Evolutionary conservation across 2,797 vertebrate species (phyloP), one percentile per base, ranked within the genome.

Genomic region (Mus spretus): DNA sequence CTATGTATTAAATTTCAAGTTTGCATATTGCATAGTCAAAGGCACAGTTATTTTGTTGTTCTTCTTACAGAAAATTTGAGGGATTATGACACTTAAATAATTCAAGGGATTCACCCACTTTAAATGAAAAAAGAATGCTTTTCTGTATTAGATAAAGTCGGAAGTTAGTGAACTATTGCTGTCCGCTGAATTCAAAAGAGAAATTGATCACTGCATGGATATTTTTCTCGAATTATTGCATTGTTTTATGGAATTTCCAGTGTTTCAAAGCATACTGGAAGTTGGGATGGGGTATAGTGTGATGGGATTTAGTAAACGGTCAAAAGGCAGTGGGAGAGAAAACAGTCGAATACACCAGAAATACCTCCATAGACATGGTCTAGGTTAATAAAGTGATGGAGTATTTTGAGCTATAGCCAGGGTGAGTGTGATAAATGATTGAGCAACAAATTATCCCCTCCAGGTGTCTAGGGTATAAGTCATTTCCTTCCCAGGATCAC

Each of bases 191-290:
- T 70, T 88, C 7, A 47, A 89, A 96, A 80, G 53, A 81, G 82
- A 92, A 89, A 40, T 74, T 44, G 90, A 85, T 86, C n/a, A 12
- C 34, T 95, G 7, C 74, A 74, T 86, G 59, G 9, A 67, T 34
- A 78, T 81, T 79, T 95, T 96, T 95, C 55, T 95, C 20, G 40
- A 82, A n/a, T 50, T 96, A 83, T 55, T 95, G 94, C 53, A 72
- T 47, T 96, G 82, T 88, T 94, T 97, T 93, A 89, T 75, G 12
- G 55, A 90, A 84, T 50, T 89, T 75, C 84, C 84, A 67, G 40
- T 93, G n/a, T 91, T 72, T 72, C 59, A 94, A 87, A 95, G 72
- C 22, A 47, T 53, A 63, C 19, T 86, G 47, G 19, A 83, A 88
- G 63, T 59, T 95, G 77, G 40, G 61, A 40, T 83, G 77, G 95